Evolutionary conservation across 1,140 invertebrate species (phyloP).

Genomic region (Pseudomyrmex dendroicus): DNA sequence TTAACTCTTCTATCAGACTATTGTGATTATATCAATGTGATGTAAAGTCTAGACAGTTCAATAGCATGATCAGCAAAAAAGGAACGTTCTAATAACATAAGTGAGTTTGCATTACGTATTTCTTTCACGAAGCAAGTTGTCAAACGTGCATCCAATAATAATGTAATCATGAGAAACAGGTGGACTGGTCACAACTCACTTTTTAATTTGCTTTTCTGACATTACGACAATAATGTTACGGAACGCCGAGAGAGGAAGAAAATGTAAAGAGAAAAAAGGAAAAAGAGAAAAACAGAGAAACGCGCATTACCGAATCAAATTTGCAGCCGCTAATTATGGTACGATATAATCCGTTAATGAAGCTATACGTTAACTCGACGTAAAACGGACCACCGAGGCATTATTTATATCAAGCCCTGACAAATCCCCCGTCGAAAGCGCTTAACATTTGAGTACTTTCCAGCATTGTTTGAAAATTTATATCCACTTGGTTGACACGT

Average conservation of each 20-base stretch:
- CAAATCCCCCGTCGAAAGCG: conserved; percentile 43
- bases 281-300: neutral
- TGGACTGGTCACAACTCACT: conserved; percentile 18
- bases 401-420: conserved; percentile 54
- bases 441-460: conserved; percentile 43
- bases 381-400: conserved; percentile 30
- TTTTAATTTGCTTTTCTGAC: conserved; percentile 37
- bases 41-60: conserved; percentile 38
- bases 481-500: conserved; percentile 23
- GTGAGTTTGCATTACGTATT: neutral
- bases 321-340: conserved; percentile 55
- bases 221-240: neutral
- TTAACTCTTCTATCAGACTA: neutral
- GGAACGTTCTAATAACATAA: conserved; percentile 7
- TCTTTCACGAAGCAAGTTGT: conserved; percentile 15
- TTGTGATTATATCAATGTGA: conserved; percentile 2
- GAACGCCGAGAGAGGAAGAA: neutral
- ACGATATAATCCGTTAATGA: conserved; percentile 58
- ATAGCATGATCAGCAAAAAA: neutral
- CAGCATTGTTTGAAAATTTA: conserved; percentile 36
- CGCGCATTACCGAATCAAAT: conserved; percentile 50
- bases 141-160: neutral
- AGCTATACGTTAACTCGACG: conserved; percentile 57
- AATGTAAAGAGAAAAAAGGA: neutral
- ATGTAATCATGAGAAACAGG: conserved; percentile 26